Evolutionary conservation across 2,888 invertebrate genomes (phyloP), one percentile per base, ranked within the genome.

Genomic region (Ennomos fuscantarius): DNA sequence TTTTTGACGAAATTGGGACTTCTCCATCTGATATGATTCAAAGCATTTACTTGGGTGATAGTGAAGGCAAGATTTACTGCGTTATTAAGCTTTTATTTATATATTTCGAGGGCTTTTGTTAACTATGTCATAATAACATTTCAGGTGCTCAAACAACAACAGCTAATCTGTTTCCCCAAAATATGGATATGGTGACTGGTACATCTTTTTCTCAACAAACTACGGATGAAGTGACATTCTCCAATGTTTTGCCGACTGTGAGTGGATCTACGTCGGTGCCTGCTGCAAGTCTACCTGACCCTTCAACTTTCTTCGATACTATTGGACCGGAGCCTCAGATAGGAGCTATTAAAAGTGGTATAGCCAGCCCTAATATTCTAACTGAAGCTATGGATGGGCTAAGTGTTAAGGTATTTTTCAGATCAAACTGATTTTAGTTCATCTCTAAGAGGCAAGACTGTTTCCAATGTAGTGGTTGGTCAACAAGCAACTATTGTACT

Each of bases 1-100:
- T 93, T 71, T 93, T 93, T 44, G 92, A 93, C 55, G 92, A 92
- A 76, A 90, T 93, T 53, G 89, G 88, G 40, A 89, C 89, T 9
- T 85, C 89, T 9, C 87, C 90, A 5, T 81, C 90, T n/a, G 90
- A 89, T 52, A 89, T 92, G 89, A 88, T 87, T 65, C 89, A 91
- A 67, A 91, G 90, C 65, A 82, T 92, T 74, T 90, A 90, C 72
- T 77, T 92, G 24, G 89, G 89, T n/a, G 85, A 86, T 44, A 73
- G 73, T 12, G 88, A 86, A 74, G 82, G 89, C 86, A 76, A 50
- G 31, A 13, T 34, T 31, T 39, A 36, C 1, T 3, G 6, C 12
- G 0, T 11, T 57, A 36, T 34, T 24, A 2, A 15, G 8, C 2
- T 11, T 43, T 33, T 42, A 45, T 1, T 3, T 13, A 1, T 10